Conservation (phyloP, 1,140 invertebrate genomes). For the Achroia grisella region DNA sequence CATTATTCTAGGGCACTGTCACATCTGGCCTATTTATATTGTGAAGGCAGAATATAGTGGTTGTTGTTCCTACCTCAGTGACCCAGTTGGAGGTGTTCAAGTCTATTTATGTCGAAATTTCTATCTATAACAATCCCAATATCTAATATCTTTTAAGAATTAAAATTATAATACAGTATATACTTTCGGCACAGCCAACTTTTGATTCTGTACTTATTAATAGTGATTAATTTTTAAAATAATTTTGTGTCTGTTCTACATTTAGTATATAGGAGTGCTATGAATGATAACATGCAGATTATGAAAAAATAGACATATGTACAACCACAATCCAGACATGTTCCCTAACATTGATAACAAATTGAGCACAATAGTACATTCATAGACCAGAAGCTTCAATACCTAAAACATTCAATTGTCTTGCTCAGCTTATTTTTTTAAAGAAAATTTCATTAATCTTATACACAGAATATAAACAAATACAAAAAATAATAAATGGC, state of each 20-base stretch:
- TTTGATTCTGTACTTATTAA: conserved; percentile 34
- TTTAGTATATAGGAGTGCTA: conserved; percentile 2
- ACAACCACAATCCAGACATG: background rate
- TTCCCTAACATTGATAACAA: background rate
- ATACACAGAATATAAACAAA: too few species aligned
- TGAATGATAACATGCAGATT: background rate
- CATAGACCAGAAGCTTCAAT: too few species aligned
- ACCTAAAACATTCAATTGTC: too few species aligned
- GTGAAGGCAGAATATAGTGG: conserved; percentile 8
- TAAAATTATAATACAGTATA: conserved; percentile 9
- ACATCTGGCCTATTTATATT: conserved; percentile 14
- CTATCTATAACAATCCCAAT: conserved; percentile 3
- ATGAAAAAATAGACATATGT: too few species aligned
- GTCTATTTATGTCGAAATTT: background rate
- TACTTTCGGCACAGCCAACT: conserved; percentile 39
- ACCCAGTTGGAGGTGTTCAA: too few species aligned
- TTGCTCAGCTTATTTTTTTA: too few species aligned
- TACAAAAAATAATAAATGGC: too few species aligned
- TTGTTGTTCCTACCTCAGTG: conserved; percentile 7
- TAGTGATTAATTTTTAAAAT: conserved; percentile 22
- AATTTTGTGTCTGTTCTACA: conserved; percentile 19
- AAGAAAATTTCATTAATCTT: too few species aligned
- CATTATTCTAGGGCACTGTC: conserved; percentile 9
- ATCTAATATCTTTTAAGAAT: conserved; percentile 9
- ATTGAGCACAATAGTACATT: conserved; percentile 7